Evolutionary conservation across 2,888 invertebrate species (phyloP), one percentile per base, ranked within the genome.

Genomic region (Pristionchus mayeri): DNA sequence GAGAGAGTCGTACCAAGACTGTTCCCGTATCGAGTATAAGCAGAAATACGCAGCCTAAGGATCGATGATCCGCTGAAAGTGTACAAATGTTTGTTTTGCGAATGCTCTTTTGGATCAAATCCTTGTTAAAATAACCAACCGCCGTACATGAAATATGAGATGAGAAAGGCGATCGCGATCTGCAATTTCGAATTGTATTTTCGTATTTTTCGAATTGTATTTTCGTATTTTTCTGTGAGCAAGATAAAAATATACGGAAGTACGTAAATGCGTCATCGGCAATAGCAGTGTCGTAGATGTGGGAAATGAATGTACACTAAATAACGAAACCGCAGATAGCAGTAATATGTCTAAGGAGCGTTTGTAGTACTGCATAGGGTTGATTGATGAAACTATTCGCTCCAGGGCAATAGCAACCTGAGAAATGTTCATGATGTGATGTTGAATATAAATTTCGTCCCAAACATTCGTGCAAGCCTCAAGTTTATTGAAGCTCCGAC

Each of bases 1-100:
- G n/a, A n/a, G n/a, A n/a, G n/a, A n/a, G n/a, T n/a, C n/a, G n/a
- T n/a, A 67, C 67, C 67, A 34, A 37, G 3, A 67, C 67, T 3
- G 67, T 67, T 37, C 67, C 67, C 2, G 37, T 67, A 67, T 67
- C 67, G 13, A 67, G 37, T 4, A 67, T 27, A 67, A 67, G 34
- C 21, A 67, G 27, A 0, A 67, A 18, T 2, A 37, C 37, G 21
- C 67, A 27, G 2, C 16, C 67, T 21, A 67, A 2, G 0, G 67
- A 67, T 37, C 18, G 11, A 18, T 67, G 37, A 21, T 34, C 34
- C 21, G 18, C 67, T 67, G 67, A 24, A 27, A 9, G 7, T 18
- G n/a, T n/a, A 34, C 9, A 34, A 63, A 63, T 63, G 30, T 63
- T 4, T 16, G 24, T 27, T 24, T 4, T 16, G 16, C 3, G 21